Percentiles rank a stretch among this genome's conserved stretches.
Evolutionary conservation across 2,113 vertebrate species (phyloP).

Genomic region (Polypterus senegalus): DNA sequence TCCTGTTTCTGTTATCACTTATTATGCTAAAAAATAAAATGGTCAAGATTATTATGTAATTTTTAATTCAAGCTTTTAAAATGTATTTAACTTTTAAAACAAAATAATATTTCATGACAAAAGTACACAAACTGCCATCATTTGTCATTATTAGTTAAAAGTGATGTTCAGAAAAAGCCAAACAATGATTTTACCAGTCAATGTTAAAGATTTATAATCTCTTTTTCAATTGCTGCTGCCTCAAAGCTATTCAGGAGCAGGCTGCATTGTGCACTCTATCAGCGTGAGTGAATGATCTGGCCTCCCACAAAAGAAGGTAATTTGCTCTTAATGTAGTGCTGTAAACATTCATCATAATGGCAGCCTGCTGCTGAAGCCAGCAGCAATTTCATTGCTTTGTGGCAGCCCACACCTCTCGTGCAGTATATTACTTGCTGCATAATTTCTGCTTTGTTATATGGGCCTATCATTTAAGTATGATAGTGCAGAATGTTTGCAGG

Average conservation of each 20-base stretch:
- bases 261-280: conserved; percentile 3
- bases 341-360: conserved; percentile 3
- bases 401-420: background rate
- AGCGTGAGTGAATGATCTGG: conserved; percentile 1
- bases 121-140: conserved; percentile 1
- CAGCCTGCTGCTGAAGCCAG: conserved; percentile 4
- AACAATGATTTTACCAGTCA: conserved; percentile 9
- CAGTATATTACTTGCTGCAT: background rate
- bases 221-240: conserved; percentile 3
- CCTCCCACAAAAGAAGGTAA: conserved; percentile 8
- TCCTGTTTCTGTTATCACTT: too few species aligned
- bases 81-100: background rate
- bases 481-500: conserved; percentile 10
- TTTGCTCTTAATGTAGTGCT: conserved; percentile 4
- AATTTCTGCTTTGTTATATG: conserved; percentile 1
- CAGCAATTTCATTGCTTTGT: background rate
- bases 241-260: background rate
- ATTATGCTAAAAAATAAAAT: too few species aligned
- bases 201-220: conserved; percentile 2
- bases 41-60: too few species aligned
- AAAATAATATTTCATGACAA: background rate
- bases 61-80: too few species aligned
- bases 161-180: background rate
- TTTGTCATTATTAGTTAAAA: conserved; percentile 2
- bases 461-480: background rate